These are phyloP conservation scores for Phyllopteryx taeniolatus DNA, from an alignment of 2,113 vertebrate genomes.

Conservation along the genomic window DNA sequence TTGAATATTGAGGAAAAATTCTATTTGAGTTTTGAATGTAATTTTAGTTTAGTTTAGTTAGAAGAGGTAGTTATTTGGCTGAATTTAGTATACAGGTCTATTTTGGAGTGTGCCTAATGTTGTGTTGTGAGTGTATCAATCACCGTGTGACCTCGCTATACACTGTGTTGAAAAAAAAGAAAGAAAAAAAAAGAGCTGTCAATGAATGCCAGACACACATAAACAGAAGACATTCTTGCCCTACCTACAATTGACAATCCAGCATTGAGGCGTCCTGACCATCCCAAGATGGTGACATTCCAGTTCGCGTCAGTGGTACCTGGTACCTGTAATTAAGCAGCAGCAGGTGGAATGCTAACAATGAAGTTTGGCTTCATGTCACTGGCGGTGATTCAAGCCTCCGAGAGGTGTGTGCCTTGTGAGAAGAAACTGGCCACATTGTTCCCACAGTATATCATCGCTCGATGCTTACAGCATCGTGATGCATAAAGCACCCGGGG, in stretches of 20 bases:
- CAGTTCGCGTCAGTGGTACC: neutral
- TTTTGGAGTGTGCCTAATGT: neutral
- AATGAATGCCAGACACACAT: neutral
- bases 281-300: neutral
- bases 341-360: constrained; percentile 34
- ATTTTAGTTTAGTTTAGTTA: neutral
- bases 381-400: neutral
- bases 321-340: neutral
- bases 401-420: constrained; percentile 3
- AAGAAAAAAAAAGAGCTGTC: neutral
- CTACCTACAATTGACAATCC: neutral
- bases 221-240: neutral
- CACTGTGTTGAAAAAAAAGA: too few relatives aligned
- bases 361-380: constrained; percentile 26
- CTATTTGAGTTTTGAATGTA: neutral
- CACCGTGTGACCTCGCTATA: neutral
- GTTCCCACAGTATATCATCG: constrained; percentile 27
- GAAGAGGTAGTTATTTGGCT: neutral
- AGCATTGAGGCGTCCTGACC: neutral
- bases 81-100: neutral
- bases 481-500: neutral
- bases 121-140: neutral
- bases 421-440: constrained; percentile 6
- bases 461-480: neutral
- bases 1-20: neutral